phyloP scores from a whole-genome alignment of 2,888 invertebrate species.

The Drosophila borborema region DNA sequence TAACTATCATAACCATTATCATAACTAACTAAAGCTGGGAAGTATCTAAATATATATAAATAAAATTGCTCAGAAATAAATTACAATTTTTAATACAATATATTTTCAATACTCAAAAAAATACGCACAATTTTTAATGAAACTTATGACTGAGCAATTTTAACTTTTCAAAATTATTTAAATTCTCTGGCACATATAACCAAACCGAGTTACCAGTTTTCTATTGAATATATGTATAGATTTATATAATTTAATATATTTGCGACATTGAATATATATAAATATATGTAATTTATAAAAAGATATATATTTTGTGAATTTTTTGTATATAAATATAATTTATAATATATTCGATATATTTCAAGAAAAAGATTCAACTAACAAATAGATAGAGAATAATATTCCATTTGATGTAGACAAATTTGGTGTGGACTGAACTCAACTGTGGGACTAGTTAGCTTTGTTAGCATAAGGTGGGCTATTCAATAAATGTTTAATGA shows the following conservation, averaged over 20 bases:
- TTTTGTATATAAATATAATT: background rate
- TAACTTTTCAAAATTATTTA: too few species aligned
- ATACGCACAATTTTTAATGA: too few species aligned
- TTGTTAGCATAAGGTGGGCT: constrained; percentile 39
- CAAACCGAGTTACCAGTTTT: too few species aligned
- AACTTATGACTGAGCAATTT: too few species aligned
- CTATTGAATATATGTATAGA: background rate
- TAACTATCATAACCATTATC: too few species aligned
- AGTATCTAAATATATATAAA: background rate
- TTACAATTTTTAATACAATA: too few species aligned
- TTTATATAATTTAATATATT: background rate
- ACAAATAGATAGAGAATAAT: background rate
- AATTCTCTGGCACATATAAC: too few species aligned
- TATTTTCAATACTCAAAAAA: too few species aligned
- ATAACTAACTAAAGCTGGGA: too few species aligned
- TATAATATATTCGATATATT: background rate
- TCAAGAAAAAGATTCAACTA: background rate
- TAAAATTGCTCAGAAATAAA: too few species aligned
- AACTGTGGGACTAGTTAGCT: constrained; percentile 39
- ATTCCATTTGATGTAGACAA: background rate
- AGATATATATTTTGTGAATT: background rate
- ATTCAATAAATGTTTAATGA: constrained; percentile 9
- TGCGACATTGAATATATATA: background rate
- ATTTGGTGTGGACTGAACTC: background rate
- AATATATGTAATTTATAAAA: background rate